phyloP scores from a whole-genome alignment of 2,113 vertebrate genomes.

The Ivindomyrus marchei region DNA sequence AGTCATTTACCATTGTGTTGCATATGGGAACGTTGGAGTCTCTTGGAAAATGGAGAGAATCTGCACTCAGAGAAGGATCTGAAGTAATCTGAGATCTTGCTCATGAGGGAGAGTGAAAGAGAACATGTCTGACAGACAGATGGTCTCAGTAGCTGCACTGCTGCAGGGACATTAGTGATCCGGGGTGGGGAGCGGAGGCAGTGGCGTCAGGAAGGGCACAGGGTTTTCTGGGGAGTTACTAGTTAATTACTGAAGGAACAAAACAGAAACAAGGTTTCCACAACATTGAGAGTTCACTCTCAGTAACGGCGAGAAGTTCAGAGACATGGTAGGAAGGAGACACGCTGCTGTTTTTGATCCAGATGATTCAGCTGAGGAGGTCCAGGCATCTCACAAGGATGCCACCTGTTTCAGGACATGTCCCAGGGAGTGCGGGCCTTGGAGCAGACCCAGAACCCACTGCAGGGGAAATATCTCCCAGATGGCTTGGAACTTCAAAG shows the following conservation, averaged over 20 bases:
- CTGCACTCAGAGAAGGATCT: background rate
- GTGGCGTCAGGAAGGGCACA: background rate
- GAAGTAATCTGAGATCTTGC: background rate
- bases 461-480: background rate
- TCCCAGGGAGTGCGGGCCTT: background rate
- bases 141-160: background rate
- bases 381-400: background rate
- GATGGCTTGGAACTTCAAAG: background rate
- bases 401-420: background rate
- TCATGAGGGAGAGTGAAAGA: background rate
- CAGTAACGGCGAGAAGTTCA: background rate
- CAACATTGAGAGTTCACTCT: background rate
- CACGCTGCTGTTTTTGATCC: background rate
- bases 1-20: background rate
- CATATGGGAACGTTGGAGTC: background rate
- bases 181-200: background rate
- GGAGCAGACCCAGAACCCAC: background rate
- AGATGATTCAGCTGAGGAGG: background rate
- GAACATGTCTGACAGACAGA: background rate
- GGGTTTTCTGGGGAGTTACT: background rate
- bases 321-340: background rate
- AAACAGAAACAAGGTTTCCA: background rate
- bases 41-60: background rate
- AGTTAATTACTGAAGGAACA: background rate
- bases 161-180: background rate